Percentiles rank a stretch among this genome's conserved stretches.
Conservation (phyloP, 2,797 vertebrate species). For the Anguilla anguilla region DNA sequence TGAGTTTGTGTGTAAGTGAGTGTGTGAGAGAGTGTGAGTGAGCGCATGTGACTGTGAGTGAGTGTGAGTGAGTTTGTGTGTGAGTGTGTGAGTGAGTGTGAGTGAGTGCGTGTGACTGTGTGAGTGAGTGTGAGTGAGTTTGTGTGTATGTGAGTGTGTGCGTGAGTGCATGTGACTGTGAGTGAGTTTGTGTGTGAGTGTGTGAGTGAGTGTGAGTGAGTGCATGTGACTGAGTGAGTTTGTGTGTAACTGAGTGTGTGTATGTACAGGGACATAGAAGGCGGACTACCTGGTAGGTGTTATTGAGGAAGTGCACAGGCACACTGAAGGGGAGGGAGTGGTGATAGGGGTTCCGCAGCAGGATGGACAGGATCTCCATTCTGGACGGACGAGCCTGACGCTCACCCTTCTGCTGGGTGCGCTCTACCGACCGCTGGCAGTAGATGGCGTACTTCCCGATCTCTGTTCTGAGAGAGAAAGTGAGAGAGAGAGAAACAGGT, state of each 20-base stretch:
- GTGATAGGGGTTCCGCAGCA: conserved; percentile 94
- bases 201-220: neutral
- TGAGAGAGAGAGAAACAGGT: neutral
- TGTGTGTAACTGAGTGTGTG: neutral
- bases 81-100: no score
- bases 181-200: conserved; percentile 89
- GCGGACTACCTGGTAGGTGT: conserved; percentile 88
- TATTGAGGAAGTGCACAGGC: conserved; percentile 96
- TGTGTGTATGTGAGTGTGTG: conserved; percentile 78
- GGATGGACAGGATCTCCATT: conserved; percentile 96
- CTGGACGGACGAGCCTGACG: conserved; percentile 90
- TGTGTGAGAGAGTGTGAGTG: no score
- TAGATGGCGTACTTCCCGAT: conserved; percentile 96
- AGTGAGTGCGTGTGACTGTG: no score
- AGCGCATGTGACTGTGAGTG: neutral
- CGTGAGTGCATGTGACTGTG: neutral
- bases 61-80: no score
- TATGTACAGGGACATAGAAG: neutral
- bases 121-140: no score
- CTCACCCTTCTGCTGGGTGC: conserved; percentile 90
- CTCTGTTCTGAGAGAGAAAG: conserved; percentile 78
- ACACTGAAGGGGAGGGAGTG: conserved; percentile 96
- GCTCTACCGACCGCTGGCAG: conserved; percentile 92
- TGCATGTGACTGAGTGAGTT: neutral
- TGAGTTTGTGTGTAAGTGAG: no score